phyloP scores from a whole-genome alignment of 1,140 invertebrate genomes.

The Ostrea edulis region DNA sequence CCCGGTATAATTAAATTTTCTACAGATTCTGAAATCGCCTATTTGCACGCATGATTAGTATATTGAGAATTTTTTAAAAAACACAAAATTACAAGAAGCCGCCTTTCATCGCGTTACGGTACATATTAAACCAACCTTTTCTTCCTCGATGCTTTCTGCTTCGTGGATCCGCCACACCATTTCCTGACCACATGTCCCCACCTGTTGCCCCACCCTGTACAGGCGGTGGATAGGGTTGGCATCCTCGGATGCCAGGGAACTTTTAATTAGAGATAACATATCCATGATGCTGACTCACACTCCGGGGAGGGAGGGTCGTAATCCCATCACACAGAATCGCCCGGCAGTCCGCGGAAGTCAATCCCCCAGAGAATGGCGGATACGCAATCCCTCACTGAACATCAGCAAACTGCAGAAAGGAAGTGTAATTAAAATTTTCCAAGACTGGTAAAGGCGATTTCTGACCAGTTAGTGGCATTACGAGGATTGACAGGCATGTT shows the following conservation, averaged over 20 bases:
- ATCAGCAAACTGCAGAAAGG: neutral
- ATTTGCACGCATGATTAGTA: too few species aligned
- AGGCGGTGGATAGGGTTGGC: conserved; percentile 92
- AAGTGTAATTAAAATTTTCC: conserved; percentile 6
- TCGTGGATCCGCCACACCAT: conserved; percentile 96
- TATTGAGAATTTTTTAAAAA: too few species aligned
- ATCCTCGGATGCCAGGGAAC: conserved; percentile 81
- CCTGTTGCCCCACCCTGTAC: conserved; percentile 93
- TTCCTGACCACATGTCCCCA: conserved; percentile 93
- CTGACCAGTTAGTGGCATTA: neutral
- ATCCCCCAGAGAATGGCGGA: conserved; percentile 38
- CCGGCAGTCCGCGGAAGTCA: neutral
- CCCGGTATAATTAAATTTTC: too few species aligned
- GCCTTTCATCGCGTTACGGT: too few species aligned
- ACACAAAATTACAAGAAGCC: too few species aligned
- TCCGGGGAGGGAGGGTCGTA: neutral
- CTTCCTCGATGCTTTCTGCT: conserved; percentile 91
- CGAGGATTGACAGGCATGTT: neutral
- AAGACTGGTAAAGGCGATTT: conserved; percentile 33
- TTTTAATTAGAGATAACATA: conserved; percentile 80
- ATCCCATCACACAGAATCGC: conserved; percentile 7
- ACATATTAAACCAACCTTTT: conserved; percentile 86
- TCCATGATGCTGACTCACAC: conserved; percentile 72
- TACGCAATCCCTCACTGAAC: neutral
- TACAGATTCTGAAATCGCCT: too few species aligned